phyloP scores from a whole-genome alignment of 2,888 invertebrate species.

The Scaeva pyrastri region DNA sequence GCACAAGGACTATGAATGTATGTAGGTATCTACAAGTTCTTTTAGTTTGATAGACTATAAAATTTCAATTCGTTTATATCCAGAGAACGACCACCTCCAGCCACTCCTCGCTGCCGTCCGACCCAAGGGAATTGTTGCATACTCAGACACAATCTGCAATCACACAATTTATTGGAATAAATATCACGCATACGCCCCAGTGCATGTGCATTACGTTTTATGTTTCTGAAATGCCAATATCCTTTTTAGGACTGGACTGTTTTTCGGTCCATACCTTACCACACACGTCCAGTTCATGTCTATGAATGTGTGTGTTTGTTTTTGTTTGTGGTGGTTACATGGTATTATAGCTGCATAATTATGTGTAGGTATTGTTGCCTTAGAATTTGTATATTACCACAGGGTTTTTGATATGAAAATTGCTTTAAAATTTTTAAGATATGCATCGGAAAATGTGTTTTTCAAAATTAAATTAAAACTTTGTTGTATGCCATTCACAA shows the following conservation, averaged over 20 bases:
- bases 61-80: slow-evolving; percentile 52
- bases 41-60: slow-evolving; percentile 47
- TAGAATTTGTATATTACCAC: slow-evolving; percentile 14
- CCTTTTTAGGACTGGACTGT: neutral
- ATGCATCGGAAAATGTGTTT: neutral
- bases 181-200: slow-evolving; percentile 54
- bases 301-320: neutral
- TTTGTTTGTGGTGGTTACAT: neutral
- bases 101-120: too few species aligned
- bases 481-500: neutral
- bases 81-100: neutral
- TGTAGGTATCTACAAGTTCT: slow-evolving; percentile 14
- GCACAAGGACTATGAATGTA: neutral
- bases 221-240: slow-evolving; percentile 54
- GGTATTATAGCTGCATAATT: neutral
- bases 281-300: neutral
- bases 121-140: slow-evolving; percentile 27
- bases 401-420: slow-evolving; percentile 27
- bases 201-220: slow-evolving; percentile 53
- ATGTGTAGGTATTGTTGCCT: neutral
- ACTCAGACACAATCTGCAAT: slow-evolving; percentile 40
- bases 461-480: slow-evolving; percentile 28
- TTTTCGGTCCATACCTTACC: neutral
- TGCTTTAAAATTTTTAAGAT: slow-evolving; percentile 31
- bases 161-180: slow-evolving; percentile 58